Evolutionary conservation across 2,888 invertebrate genomes (phyloP).

Genomic region (Chorisops tibialis): DNA sequence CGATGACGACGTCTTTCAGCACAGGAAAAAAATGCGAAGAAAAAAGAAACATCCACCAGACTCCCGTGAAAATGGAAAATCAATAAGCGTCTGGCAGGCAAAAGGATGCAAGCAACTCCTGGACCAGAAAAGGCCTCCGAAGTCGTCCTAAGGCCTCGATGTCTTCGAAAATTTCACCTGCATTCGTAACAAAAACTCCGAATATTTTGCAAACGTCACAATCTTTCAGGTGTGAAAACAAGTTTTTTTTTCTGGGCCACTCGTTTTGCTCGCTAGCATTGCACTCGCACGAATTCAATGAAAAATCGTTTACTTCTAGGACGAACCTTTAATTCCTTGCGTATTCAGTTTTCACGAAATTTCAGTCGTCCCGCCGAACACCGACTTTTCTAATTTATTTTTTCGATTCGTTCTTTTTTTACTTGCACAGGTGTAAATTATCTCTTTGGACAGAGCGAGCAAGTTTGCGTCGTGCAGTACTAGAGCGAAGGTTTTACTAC

Average conservation of each 20-base stretch:
- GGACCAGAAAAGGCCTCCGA: no score
- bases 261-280: neutral
- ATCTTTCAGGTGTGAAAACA: slow-evolving; percentile 22
- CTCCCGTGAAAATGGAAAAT: no score
- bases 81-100: no score
- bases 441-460: neutral
- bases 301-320: neutral
- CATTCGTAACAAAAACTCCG: slow-evolving; percentile 1
- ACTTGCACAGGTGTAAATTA: slow-evolving; percentile 19
- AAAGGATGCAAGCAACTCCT: no score
- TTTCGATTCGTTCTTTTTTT: slow-evolving; percentile 22
- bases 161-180: slow-evolving; percentile 15
- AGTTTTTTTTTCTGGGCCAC: slow-evolving; percentile 13
- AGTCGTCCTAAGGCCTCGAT: neutral
- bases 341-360: slow-evolving; percentile 42
- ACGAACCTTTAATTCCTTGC: slow-evolving; percentile 16
- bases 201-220: slow-evolving; percentile 23
- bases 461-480: slow-evolving; percentile 1
- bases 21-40: no score
- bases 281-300: neutral
- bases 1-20: slow-evolving; percentile 5
- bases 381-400: slow-evolving; percentile 35
- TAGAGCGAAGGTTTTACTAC: slow-evolving; percentile 7
- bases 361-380: slow-evolving; percentile 39
- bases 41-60: no score